A percentile compares a stretch with the other conserved stretches of the same genome.
phyloP scores from a whole-genome alignment of 2,113 vertebrate species.

The Pteruthius melanotis region DNA sequence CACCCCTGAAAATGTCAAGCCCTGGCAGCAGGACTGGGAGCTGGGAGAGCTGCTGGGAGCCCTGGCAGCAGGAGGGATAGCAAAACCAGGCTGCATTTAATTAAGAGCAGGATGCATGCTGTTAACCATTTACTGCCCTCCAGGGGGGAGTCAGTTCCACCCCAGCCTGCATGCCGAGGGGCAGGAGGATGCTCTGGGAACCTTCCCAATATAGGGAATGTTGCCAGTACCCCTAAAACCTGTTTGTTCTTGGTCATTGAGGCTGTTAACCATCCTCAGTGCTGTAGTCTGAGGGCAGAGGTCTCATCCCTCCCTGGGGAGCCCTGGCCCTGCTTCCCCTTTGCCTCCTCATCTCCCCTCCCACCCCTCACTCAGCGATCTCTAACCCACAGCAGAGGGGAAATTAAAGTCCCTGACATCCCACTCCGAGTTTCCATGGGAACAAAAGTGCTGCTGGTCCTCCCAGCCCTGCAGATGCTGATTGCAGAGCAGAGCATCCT shows the following conservation, averaged over 20 bases:
- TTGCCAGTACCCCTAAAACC: not conserved
- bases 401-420: not conserved
- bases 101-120: not conserved
- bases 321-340: not conserved
- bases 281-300: not conserved
- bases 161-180: not conserved
- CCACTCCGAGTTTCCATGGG: conserved; percentile 37
- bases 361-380: not conserved
- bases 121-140: not conserved
- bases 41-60: not conserved
- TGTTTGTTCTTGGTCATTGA: not conserved
- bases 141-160: not conserved
- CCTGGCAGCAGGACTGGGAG: not conserved
- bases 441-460: conserved; percentile 33
- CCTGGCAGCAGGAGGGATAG: not conserved
- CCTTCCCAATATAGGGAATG: not conserved
- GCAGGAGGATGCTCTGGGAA: not conserved
- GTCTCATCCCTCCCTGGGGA: not conserved
- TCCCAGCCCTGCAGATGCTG: conserved; percentile 40
- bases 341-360: not conserved
- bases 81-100: conserved; percentile 7
- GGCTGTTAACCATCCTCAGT: not conserved
- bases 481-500: not conserved
- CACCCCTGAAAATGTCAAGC: conserved; percentile 25
- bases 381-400: not conserved